These are phyloP conservation scores for Hymenochirus boettgeri DNA, from an alignment of 2,113 vertebrate genomes.

Conservation along the genomic window DNA sequence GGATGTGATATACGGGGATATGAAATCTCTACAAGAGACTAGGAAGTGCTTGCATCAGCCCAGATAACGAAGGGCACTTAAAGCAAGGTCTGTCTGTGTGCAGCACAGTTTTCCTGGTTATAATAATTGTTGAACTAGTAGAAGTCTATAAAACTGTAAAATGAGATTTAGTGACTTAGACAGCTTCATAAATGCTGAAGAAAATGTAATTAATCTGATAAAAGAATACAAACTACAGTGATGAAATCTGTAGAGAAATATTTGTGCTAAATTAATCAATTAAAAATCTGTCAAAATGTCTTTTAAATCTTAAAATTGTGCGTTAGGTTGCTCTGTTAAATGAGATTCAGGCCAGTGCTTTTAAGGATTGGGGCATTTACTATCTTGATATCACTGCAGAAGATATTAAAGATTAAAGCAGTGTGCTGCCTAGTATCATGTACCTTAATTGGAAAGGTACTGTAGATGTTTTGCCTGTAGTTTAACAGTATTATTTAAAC, in stretches of 20 bases:
- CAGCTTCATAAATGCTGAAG: slow-evolving; percentile 4
- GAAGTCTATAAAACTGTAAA: slow-evolving; percentile 22
- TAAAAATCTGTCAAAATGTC: not conserved
- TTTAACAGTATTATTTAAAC: too few species aligned
- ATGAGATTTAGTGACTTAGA: slow-evolving; percentile 7
- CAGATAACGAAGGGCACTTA: slow-evolving; percentile 55
- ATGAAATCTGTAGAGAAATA: not conserved
- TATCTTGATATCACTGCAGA: not conserved
- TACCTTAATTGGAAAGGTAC: too few species aligned
- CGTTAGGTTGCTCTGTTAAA: not conserved
- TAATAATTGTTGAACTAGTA: slow-evolving; percentile 9
- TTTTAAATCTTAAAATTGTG: too few species aligned
- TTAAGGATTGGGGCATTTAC: not conserved
- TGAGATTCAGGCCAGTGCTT: not conserved
- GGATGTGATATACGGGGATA: slow-evolving; percentile 38
- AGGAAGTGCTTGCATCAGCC: slow-evolving; percentile 44
- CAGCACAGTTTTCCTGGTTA: slow-evolving; percentile 42
- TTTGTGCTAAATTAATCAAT: slow-evolving; percentile 23
- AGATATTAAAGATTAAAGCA: not conserved
- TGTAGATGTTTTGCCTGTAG: too few species aligned
- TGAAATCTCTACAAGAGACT: slow-evolving; percentile 49
- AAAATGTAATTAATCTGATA: slow-evolving; percentile 5
- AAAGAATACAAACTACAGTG: not conserved
- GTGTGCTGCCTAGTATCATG: not conserved
- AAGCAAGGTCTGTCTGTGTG: slow-evolving; percentile 55